A percentile compares a stretch with the other conserved stretches of the same genome.
phyloP scores from a whole-genome alignment of 1,140 invertebrate species.

The Aphelenchoides besseyi region DNA sequence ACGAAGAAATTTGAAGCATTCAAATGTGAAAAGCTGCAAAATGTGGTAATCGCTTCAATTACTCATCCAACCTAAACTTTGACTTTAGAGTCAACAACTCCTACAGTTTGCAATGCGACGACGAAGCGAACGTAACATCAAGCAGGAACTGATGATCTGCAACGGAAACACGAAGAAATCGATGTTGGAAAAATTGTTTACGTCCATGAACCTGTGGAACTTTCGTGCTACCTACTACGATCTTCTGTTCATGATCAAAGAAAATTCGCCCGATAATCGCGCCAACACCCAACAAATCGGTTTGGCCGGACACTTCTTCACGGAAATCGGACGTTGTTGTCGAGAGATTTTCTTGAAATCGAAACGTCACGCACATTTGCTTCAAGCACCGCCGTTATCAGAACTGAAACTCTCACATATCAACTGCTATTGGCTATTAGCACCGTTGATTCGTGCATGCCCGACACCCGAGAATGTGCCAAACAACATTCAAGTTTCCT shows the following conservation, averaged over 20 bases:
- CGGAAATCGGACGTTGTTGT: conserved; percentile 37
- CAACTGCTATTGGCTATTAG: conserved; percentile 55
- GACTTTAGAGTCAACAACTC: conserved; percentile 48
- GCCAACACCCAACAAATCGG: conserved; percentile 15
- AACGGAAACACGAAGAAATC: conserved; percentile 29
- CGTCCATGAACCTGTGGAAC: conserved; percentile 50
- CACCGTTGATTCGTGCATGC: conserved; percentile 45
- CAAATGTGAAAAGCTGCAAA: conserved; percentile 21
- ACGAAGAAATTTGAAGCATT: conserved; percentile 24
- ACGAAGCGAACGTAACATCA: conserved; percentile 43
- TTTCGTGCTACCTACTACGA: conserved; percentile 54
- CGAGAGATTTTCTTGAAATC: conserved; percentile 41
- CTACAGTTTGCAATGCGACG: conserved; percentile 46
- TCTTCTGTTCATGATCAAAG: conserved; percentile 40
- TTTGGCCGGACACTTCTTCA: conserved; percentile 29
- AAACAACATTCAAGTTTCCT: conserved; percentile 36
- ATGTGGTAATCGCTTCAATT: conserved; percentile 13
- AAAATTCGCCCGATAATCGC: conserved; percentile 37
- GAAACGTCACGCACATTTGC: conserved; percentile 2
- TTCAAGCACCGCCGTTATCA: conserved; percentile 20
- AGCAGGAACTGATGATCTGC: conserved; percentile 40
- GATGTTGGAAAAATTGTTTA: conserved; percentile 49
- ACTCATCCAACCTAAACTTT: too few relatives aligned
- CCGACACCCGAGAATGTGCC: conserved; percentile 35
- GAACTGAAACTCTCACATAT: conserved; percentile 32